Evolutionary conservation across 2,888 invertebrate species (phyloP), one percentile per base, ranked within the genome.

Genomic region (Meganola albula): DNA sequence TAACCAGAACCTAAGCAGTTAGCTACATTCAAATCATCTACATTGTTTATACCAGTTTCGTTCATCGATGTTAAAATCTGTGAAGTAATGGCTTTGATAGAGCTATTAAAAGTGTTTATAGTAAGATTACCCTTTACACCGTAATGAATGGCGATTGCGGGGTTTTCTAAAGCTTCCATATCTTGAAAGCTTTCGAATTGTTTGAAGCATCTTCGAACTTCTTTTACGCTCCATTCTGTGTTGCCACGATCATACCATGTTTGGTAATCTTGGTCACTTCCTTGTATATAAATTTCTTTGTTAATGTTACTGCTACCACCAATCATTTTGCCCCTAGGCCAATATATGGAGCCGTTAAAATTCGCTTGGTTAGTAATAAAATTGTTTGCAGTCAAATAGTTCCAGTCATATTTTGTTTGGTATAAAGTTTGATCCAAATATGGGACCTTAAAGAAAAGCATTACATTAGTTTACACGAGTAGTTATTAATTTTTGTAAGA

Each of bases 301-400:
- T 90, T 90, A 2, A 89, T 61, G 2, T 74, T 73, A 11, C 88
- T 87, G 1, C 78, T 69, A 0, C 90, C 90, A 13, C 90, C 90
- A 37, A 89, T 65, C 63, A 88, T 77, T 57, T 89, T 91, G 0
- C 91, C 92, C 31, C 89, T 74, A 3, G 89, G 83, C 89, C 89
- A 88, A 1, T 42, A 49, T 4, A 74, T 63, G 18, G 62, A 37
- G 27, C 64, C 58, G 35, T 63, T 56, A 29, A 59, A 52, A 11
- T 73, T 76, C 88, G 92, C 93, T 54, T 92, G 75, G 63, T 92
- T 93, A 1, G 89, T 87, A 26, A 85, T 89, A 11, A 90, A 90
- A 58, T 92, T 90, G 0, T 93, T 92, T 53, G 93, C 92, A 1
- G 93, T 92, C 65, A 91, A 91, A 69, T 94, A 95, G 59, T 92